Base-by-base conservation (phyloP, 1,140 invertebrate species). In the Copidosoma floridanum region DNA sequence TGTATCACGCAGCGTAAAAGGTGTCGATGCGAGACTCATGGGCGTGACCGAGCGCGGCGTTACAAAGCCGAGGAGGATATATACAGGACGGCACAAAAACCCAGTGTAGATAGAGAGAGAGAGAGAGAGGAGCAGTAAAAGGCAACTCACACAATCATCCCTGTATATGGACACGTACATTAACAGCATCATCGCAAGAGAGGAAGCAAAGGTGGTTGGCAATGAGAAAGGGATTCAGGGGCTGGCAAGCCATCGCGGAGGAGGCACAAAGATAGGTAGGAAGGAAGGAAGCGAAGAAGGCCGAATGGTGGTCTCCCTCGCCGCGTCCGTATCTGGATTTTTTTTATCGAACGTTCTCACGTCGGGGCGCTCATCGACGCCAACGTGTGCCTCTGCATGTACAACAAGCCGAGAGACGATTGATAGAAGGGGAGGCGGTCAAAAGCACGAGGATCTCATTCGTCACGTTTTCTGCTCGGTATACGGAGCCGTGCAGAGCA, bases 331-430 rank as follows among this genome's bases (percentile, higher is more conserved):
- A 27, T 41, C 57, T 61, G 18, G 23, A 57, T 56, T 56, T 61
- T 69, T 69, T 71, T 69, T 68, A 69, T 69, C 65, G 60, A 57
- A 57, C 57, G 59, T 68, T 69, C 65, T 71, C 65, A 66, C 61
- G 61, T n/a, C 32, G 18, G n/a, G 18, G 5, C 20, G 16, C 38
- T n/a, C 21, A 57, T 57, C 43, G 54, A 37, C 55, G 40, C 21
- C 21, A 29, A 37, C n/a, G n/a, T n/a, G n/a, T n/a, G n/a, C n/a
- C n/a, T n/a, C n/a, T n/a, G n/a, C n/a, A n/a, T 32, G 61, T 64
- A 65, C 62, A 64, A 63, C 56, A 63, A 58, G 46, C 54, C 46
- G n/a, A 59, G 46, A 61, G 68, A 67, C 67, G 65, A 52, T 53
- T 63, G 29, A 32, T n/a, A 65, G 65, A 48, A 7, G 26, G 5